Percentiles rank a stretch among this genome's conserved stretches.
Evolutionary conservation across 2,797 vertebrate genomes (phyloP).

Genomic region (Premnoplex brunnescens): DNA sequence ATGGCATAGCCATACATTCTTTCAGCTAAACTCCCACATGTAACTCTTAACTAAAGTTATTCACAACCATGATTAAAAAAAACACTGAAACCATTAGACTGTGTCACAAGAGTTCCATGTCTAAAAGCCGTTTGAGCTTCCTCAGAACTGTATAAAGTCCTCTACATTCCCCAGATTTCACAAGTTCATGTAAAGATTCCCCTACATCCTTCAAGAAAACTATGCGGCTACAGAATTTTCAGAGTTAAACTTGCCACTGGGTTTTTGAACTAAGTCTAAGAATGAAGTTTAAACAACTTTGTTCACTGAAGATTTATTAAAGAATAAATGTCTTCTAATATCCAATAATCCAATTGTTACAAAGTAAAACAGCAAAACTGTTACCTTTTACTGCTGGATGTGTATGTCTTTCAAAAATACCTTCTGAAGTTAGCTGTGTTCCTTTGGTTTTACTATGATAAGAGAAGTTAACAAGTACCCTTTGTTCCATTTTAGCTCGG

Average conservation of each 20-base stretch:
- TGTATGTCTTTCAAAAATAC: background rate
- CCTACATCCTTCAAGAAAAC: background rate
- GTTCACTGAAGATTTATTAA: background rate
- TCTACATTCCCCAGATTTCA: background rate
- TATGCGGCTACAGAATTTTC: background rate
- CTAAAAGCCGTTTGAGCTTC: background rate
- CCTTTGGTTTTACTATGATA: background rate
- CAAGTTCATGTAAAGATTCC: background rate
- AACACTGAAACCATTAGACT: background rate
- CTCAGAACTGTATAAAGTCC: background rate
- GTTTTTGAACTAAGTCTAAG: background rate
- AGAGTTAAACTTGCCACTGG: background rate
- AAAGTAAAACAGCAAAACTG: background rate
- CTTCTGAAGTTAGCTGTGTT: background rate
- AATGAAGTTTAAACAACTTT: background rate
- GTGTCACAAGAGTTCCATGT: background rate
- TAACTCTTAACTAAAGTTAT: background rate
- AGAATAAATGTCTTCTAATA: background rate
- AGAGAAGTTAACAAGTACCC: background rate
- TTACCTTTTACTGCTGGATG: background rate
- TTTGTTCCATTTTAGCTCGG: background rate
- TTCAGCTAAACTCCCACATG: background rate
- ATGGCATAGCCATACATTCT: rapidly evolving
- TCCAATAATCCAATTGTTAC: background rate
- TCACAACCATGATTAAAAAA: background rate